Base-by-base conservation (phyloP, 1,140 invertebrate genomes). In the Drosophila subpulchrella region DNA sequence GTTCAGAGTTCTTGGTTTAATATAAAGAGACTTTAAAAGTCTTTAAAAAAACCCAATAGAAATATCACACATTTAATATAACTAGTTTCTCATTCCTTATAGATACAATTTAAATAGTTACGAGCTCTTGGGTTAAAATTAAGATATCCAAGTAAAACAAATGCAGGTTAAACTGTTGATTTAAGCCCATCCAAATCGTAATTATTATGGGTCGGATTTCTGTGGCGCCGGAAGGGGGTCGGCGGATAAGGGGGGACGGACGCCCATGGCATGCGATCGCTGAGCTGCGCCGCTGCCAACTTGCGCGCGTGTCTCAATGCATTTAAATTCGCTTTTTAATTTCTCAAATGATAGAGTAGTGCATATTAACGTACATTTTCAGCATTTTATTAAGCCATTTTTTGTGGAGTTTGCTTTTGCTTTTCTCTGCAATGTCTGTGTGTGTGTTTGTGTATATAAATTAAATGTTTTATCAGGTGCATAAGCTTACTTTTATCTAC, bases 291-390 rank as follows among this genome's bases (percentile, higher is more conserved):
- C 46, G 27, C 48, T 44, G 48, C 27, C 44, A 17, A 39, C 11
- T 30, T 51, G 34, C 55, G 80, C 70, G 81, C 81, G 81, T 84
- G 81, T 62, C 82, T 42, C 51, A 65, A 68, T 80, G 81, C 81
- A 84, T 84, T 84, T 77, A 84, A 84, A 80, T 80, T 73, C 66
- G 55, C 76, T 76, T 71, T 84, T 73, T 73, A 79, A 80, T 70
- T 78, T 74, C 60, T 48, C 56, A 77, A 73, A 74, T 75, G 72
- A 73, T 61, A 73, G 55, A 54, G 17, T 61, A 73, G 39, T 73
- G 68, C 48, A 76, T 59, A 76, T 77, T 68, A 77, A 77, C 24
- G 55, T 76, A 59, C 30, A 56, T 68, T 68, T 77, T 56, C 46
- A 75, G 42, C 61, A 75, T 75, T 75, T 73, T 53, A 73, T 73